These are phyloP conservation scores for Ochropleura leucogaster DNA, from an alignment of 2,888 invertebrate species.

Conservation along the genomic window DNA sequence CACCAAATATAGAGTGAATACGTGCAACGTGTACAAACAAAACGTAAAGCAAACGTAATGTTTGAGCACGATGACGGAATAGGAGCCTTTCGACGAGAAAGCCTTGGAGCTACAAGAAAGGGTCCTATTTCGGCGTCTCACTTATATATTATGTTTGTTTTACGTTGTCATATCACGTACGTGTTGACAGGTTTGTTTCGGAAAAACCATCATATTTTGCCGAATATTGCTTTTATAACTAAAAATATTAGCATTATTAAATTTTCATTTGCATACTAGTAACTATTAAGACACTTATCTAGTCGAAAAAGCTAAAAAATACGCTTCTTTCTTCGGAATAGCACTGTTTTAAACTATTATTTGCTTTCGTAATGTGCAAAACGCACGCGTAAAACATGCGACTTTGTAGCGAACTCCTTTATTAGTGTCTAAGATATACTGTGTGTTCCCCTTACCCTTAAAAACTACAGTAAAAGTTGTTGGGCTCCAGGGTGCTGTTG, in stretches of 20 bases:
- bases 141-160: constrained; percentile 41
- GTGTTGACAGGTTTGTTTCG: constrained; percentile 26
- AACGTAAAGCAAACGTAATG: constrained; percentile 39
- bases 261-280: not conserved
- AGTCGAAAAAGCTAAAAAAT: not conserved
- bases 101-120: constrained; percentile 27
- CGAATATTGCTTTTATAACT: constrained; percentile 7
- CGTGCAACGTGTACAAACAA: constrained; percentile 46
- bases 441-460: not conserved
- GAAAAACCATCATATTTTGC: constrained; percentile 1
- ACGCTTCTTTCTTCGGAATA: not conserved
- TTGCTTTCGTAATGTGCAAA: not conserved
- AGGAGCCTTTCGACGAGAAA: constrained; percentile 37
- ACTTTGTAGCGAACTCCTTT: not conserved
- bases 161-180: constrained; percentile 24
- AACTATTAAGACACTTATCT: not conserved
- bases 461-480: not conserved
- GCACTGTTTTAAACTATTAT: not conserved
- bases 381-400: not conserved
- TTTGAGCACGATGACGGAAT: constrained; percentile 46
- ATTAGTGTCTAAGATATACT: not conserved
- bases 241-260: not conserved
- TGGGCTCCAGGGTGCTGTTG: not conserved
- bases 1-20: constrained; percentile 36
- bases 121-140: constrained; percentile 26